A percentile compares a stretch with the other conserved stretches of the same genome.
Evolutionary conservation across 2,888 invertebrate genomes (phyloP).

Genomic region (Cheilosia impressa): DNA sequence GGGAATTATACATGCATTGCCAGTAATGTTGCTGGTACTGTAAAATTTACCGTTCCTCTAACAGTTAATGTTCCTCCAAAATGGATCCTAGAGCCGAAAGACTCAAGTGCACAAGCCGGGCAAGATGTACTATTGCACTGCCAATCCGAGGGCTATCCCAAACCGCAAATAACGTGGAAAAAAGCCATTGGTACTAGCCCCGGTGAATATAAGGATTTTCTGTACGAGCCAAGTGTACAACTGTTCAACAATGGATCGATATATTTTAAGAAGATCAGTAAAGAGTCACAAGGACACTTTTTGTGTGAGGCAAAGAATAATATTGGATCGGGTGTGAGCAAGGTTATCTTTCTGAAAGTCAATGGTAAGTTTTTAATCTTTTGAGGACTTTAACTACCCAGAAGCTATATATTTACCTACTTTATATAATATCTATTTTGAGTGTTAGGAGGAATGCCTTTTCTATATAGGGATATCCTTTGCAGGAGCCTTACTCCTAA

Average conservation of each 20-base stretch:
- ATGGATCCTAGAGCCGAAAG: conserved; percentile 93
- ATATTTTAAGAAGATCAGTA: conserved; percentile 91
- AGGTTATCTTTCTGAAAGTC: conserved; percentile 94
- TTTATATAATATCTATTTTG: background rate
- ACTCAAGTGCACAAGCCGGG: conserved; percentile 92
- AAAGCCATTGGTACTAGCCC: conserved; percentile 92
- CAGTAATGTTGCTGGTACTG: conserved; percentile 92
- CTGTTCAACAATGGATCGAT: conserved; percentile 93
- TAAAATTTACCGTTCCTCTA: conserved; percentile 90
- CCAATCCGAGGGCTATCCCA: conserved; percentile 96
- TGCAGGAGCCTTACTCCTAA: too few relatives aligned
- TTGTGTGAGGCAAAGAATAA: conserved; percentile 97
- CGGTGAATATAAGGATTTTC: conserved; percentile 93
- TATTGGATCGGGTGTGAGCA: conserved; percentile 95
- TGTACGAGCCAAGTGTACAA: conserved; percentile 91
- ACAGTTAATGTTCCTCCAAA: conserved; percentile 95
- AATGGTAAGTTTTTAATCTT: conserved; percentile 87
- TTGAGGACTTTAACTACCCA: background rate
- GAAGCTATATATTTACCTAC: background rate
- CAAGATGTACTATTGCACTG: conserved; percentile 94
- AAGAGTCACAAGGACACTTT: conserved; percentile 95
- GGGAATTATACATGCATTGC: conserved; percentile 97
- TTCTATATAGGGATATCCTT: too few relatives aligned
- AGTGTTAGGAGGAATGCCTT: too few relatives aligned
- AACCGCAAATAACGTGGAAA: conserved; percentile 94